Evolutionary conservation across 2,113 vertebrate genomes (phyloP), one percentile per base, ranked within the genome.

Genomic region (Coptodon rendalli): DNA sequence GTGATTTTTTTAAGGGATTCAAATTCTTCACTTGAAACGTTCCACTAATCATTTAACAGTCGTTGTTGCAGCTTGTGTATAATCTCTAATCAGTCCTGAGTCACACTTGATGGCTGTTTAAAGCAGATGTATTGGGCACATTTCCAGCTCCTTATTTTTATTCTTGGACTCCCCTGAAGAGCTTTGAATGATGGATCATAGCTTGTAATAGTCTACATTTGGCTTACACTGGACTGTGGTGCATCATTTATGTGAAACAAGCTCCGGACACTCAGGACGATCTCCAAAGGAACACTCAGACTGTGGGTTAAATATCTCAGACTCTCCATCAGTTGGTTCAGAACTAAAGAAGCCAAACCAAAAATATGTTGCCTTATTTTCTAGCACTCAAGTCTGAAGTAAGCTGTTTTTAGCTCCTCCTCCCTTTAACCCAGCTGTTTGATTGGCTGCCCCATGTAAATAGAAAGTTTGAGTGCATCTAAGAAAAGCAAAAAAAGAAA

Each of bases 61-160:
- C 1, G 5, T 6, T 2, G n/a, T 24, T 71, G n/a, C 36, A 40
- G 36, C 7, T 4, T 0, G 12, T 14, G 63, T 68, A 3, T 11
- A 5, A 68, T 14, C 36, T 24, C 11, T 0, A 40, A 24, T 71
- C 36, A 24, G 63, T 68, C 63, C 63, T 0, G 45, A 50, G n/a
- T 71, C 66, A 71, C 3, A 43, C 36, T 5, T 59, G 14, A 59
- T 16, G 2, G 24, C 13, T 71, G 34, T 40, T 24, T 0, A 43
- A 71, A 43, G 36, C n/a, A 22, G n/a, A 24, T 43, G n/a, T 71
- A 24, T 71, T 40, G 6, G 6, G n/a, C n/a, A 43, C 36, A 71
- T 2, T 1, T 24, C n/a, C n/a, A 9, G 7, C 34, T 8, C 34
- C 34, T 24, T 43, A 43, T 17, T 17, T 73, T 27, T 45, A 27